phyloP scores from a whole-genome alignment of 2,888 invertebrate species.

The Trichacis sp. region DNA sequence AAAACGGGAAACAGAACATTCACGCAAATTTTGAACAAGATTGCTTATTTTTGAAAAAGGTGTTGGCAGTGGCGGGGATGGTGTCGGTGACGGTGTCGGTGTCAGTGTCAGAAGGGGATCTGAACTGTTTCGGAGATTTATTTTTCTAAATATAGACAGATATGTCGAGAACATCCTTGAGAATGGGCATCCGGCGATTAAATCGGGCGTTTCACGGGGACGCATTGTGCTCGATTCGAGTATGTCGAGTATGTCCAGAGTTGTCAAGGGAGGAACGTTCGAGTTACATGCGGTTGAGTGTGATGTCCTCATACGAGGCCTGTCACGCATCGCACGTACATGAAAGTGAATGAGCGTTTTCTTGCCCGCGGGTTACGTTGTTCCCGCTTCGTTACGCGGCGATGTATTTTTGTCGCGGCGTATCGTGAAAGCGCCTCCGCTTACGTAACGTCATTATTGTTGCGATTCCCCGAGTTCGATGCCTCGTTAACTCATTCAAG shows the following conservation, averaged over 20 bases:
- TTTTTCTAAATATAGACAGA: no score
- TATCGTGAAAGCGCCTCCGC: conserved; percentile 33
- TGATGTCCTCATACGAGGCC: conserved; percentile 44
- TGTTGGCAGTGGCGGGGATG: no score
- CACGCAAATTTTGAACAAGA: no score
- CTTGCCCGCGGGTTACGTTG: conserved; percentile 39
- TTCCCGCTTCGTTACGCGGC: conserved; percentile 33
- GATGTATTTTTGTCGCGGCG: conserved; percentile 40
- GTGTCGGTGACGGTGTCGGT: no score
- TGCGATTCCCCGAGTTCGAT: conserved; percentile 24
- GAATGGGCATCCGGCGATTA: neutral
- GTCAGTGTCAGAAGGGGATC: no score
- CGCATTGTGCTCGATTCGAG: conserved; percentile 7
- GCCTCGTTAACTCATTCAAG: conserved; percentile 7
- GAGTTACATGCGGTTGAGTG: conserved; percentile 41
- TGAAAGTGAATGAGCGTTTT: conserved; percentile 61
- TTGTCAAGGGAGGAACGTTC: conserved; percentile 45
- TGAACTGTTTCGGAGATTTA: no score
- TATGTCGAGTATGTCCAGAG: no score
- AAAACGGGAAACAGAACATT: no score
- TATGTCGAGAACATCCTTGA: no score
- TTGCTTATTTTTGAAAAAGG: no score
- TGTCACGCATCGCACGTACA: conserved; percentile 55
- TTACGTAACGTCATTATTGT: conserved; percentile 34
- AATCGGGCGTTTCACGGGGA: conserved; percentile 1